Base-by-base conservation (phyloP, 2,888 invertebrate genomes). In the Byasa hedistus region DNA sequence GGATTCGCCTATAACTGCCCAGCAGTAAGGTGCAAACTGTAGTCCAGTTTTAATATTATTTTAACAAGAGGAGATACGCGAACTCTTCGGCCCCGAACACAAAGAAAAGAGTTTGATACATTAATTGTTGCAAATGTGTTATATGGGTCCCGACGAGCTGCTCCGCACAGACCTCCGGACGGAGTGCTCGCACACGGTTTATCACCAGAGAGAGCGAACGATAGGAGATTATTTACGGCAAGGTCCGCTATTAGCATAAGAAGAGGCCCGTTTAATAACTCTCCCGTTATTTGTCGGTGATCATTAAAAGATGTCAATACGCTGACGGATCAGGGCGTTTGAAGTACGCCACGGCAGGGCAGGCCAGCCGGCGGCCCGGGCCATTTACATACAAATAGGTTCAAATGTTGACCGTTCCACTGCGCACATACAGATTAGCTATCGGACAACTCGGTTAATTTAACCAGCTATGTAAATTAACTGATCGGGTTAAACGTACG, bases 261-360 rank as follows among this genome's bases (percentile, higher is more conserved):
- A 69, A 64, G 61, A 69, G 71, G 65, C 58, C 39, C 59, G 51
- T 63, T 69, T 65, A 81, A 85, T 83, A 79, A 81, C 81, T 82
- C 77, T 82, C 83, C 83, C 83, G 84, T 83, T 86, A 87, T 84
- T 85, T 83, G 91, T 88, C 90, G 91, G 91, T 81, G 78, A 79
- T 85, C 81, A 87, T 89, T 86, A 89, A 90, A 89, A 82, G 88
- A 87, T 84, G 88, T 89, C 88, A 87, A 85, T 86, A 84, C 79
- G 81, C 83, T 87, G 88, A 88, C 86, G 83, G 86, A 81, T 80
- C 78, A 76, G 73, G 66, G 61, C 70, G 79, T 86, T 87, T 86
- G 87, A 82, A 75, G 76, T 72, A 68, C 70, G 80, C 87, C 87
- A 87, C 82, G 78, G 71, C 87, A 85, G 87, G 81, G 85, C 83